These are phyloP conservation scores for Molorchus minor DNA, from an alignment of 2,888 invertebrate genomes.

Conservation along the genomic window DNA sequence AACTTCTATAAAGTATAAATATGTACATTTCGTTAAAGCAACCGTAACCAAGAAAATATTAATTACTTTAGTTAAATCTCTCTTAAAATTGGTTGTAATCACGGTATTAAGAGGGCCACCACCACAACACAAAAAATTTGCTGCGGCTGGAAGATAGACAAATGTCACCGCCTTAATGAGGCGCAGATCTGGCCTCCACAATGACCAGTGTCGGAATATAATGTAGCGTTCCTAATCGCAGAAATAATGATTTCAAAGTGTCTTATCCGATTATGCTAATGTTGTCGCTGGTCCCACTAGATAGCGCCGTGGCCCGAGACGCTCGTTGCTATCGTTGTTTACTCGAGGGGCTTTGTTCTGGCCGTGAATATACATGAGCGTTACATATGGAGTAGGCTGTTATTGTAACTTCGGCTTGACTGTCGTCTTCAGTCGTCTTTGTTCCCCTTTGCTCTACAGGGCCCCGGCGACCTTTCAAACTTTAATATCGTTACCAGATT, in stretches of 20 bases:
- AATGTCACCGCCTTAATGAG: slow-evolving; percentile 20
- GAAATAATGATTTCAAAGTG: slow-evolving; percentile 57
- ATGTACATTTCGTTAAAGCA: no score
- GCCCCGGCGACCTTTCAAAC: slow-evolving; percentile 46
- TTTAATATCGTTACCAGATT: slow-evolving; percentile 49
- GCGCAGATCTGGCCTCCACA: slow-evolving; percentile 34
- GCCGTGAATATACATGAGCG: slow-evolving; percentile 63
- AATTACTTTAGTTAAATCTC: no score
- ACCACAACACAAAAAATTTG: no score
- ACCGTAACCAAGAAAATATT: no score
- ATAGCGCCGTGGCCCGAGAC: slow-evolving; percentile 53
- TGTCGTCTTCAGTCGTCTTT: slow-evolving; percentile 32
- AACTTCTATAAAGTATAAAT: no score
- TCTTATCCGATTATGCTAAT: slow-evolving; percentile 63
- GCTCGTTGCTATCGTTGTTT: slow-evolving; percentile 58
- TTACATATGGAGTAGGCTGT: slow-evolving; percentile 63
- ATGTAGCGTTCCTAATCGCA: slow-evolving; percentile 56
- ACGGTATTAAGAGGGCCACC: no score
- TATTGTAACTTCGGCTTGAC: slow-evolving; percentile 47
- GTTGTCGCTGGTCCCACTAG: slow-evolving; percentile 58
- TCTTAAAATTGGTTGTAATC: no score
- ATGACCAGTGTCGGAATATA: slow-evolving; percentile 51
- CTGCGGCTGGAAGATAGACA: slow-evolving; percentile 9
- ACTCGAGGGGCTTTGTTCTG: slow-evolving; percentile 60
- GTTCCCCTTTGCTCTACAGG: slow-evolving; percentile 31